phyloP scores from a whole-genome alignment of 1,140 invertebrate species.

The Zaprionus taronus region DNA sequence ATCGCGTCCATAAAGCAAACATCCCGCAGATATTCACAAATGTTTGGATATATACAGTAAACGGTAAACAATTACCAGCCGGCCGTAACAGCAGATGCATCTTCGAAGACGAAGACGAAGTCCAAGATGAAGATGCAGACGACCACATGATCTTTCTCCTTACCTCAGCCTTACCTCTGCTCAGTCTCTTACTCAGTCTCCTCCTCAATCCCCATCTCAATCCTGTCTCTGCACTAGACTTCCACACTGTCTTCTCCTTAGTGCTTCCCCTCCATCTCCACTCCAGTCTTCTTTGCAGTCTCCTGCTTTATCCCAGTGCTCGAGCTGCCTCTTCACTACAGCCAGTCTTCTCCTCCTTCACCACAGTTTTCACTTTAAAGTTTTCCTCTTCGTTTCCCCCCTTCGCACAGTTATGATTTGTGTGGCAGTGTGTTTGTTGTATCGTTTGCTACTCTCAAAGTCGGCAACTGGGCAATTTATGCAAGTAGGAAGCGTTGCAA shows the following conservation, averaged over 20 bases:
- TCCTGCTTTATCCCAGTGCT: not conserved
- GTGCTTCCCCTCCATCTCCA: not conserved
- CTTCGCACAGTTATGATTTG: constrained; percentile 68
- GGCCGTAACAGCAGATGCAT: constrained; percentile 30
- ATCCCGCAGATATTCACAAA: constrained; percentile 24
- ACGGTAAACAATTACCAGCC: constrained; percentile 68
- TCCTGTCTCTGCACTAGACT: not conserved
- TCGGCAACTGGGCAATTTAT: constrained; percentile 62
- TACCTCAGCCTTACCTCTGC: not conserved
- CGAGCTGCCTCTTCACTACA: not conserved
- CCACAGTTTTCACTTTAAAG: not conserved
- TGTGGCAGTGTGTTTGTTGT: constrained; percentile 71
- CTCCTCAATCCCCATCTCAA: not conserved
- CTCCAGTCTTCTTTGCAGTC: not conserved
- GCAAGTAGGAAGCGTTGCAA: constrained; percentile 65
- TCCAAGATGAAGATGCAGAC: not conserved
- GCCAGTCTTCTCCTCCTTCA: not conserved
- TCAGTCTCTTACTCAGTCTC: not conserved
- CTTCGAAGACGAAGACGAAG: constrained; percentile 5
- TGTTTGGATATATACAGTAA: constrained; percentile 22
- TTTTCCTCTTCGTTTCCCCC: not conserved
- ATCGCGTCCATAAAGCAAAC: constrained; percentile 67
- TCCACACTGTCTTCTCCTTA: not conserved
- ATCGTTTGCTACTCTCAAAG: constrained; percentile 35
- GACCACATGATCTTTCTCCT: not conserved